Conservation (phyloP, 1,140 invertebrate genomes). For the Drosophila nebulosa region DNA sequence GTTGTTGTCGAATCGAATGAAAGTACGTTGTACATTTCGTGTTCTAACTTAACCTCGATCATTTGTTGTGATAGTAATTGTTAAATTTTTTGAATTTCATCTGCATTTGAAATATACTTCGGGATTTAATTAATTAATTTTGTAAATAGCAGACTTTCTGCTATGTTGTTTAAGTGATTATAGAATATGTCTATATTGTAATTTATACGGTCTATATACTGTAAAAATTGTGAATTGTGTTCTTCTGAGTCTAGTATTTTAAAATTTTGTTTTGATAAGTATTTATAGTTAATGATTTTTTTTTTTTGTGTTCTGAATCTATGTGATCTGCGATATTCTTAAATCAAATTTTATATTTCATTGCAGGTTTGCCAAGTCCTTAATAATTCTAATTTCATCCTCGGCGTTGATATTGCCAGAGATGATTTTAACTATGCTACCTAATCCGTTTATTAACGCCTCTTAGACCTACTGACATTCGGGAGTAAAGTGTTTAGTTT, state of each 20-base stretch:
- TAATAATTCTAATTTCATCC: too few relatives aligned
- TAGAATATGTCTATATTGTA: neutral
- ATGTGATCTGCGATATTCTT: neutral
- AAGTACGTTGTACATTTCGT: neutral
- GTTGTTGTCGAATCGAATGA: neutral
- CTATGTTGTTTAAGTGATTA: neutral
- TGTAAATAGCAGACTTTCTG: neutral
- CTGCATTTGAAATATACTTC: neutral
- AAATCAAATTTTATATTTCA: neutral
- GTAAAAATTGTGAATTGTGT: neutral
- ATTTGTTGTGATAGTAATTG: neutral
- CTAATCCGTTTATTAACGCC: neutral
- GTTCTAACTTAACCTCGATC: neutral
- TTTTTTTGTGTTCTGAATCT: neutral
- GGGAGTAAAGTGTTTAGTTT: neutral
- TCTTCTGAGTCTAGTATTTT: neutral
- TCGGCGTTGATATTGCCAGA: too few relatives aligned
- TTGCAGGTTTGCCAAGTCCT: neutral
- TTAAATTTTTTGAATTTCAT: neutral
- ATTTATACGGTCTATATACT: neutral
- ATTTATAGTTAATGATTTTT: too few relatives aligned
- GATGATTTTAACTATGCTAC: neutral
- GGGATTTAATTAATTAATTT: neutral
- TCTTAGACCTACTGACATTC: neutral
- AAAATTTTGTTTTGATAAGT: neutral